Percentiles rank a stretch among this genome's conserved stretches.
Conservation (phyloP, 2,797 vertebrate species). For the Micromesistius poutassou region DNA sequence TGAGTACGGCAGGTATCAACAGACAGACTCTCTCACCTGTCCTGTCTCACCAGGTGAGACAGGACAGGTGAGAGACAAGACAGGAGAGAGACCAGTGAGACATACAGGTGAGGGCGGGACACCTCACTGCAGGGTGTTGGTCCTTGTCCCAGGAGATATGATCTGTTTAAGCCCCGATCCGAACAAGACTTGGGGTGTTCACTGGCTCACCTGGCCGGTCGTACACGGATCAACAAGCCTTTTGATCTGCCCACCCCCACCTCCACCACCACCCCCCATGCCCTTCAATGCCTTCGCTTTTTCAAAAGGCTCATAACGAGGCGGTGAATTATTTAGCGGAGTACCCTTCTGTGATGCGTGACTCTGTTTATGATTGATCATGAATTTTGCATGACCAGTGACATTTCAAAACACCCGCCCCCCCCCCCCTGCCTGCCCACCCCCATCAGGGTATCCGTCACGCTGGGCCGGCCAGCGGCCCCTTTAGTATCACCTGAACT, state of each 20-base stretch:
- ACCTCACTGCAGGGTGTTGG: conserved; percentile 63
- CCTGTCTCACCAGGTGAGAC: no score
- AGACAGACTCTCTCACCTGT: no score
- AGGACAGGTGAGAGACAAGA: no score
- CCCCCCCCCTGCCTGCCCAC: neutral
- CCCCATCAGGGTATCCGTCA: conserved; percentile 29
- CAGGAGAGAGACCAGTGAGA: neutral
- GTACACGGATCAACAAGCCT: conserved; percentile 28
- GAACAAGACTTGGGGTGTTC: conserved; percentile 60
- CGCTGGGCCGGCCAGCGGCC: conserved; percentile 28
- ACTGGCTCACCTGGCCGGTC: conserved; percentile 21
- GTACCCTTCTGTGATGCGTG: conserved; percentile 46
- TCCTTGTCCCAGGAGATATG: conserved; percentile 54
- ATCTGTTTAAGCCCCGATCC: conserved; percentile 49
- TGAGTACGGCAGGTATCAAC: neutral
- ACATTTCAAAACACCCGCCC: conserved; percentile 45
- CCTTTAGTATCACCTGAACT: conserved; percentile 31
- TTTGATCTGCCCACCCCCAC: neutral
- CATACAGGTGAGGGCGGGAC: conserved; percentile 39
- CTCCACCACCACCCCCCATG: conserved; percentile 9
- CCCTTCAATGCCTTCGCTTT: conserved; percentile 50
- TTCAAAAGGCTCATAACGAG: conserved; percentile 60
- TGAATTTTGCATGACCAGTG: conserved; percentile 76
- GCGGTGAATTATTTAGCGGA: conserved; percentile 73
- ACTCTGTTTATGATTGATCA: conserved; percentile 70